Conservation (phyloP, 2,797 vertebrate species). For the Holocentrus rufus region DNA sequence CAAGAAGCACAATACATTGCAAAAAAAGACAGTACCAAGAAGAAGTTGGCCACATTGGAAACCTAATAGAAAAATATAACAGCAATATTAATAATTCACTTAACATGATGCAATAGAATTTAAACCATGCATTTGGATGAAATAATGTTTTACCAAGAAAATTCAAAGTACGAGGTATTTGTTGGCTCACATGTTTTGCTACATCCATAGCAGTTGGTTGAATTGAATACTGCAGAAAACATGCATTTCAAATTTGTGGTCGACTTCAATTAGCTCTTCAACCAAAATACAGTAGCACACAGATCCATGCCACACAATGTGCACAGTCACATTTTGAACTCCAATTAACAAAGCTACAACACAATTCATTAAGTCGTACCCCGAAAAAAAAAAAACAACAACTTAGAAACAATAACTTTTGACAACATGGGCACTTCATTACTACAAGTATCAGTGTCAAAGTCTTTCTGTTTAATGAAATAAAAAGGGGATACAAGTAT, state of each 20-base stretch:
- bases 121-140: conserved; percentile 80
- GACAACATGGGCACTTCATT: conserved; percentile 66
- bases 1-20: conserved; percentile 65
- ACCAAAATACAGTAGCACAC: conserved; percentile 72
- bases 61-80: conserved; percentile 80
- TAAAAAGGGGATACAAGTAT: conserved; percentile 38
- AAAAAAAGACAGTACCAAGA: conserved; percentile 52
- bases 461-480: conserved; percentile 24
- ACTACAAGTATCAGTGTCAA: conserved; percentile 47
- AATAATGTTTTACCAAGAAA: conserved; percentile 64
- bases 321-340: conserved; percentile 77
- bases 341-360: conserved; percentile 79
- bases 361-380: conserved; percentile 72
- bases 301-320: conserved; percentile 80
- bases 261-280: conserved; percentile 66
- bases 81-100: conserved; percentile 71
- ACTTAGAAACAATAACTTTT: conserved; percentile 56
- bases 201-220: conserved; percentile 80
- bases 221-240: conserved; percentile 74
- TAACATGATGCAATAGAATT: conserved; percentile 80
- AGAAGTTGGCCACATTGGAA: conserved; percentile 61
- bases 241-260: conserved; percentile 78
- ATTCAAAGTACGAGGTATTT: conserved; percentile 79
- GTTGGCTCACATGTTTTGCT: conserved; percentile 77
- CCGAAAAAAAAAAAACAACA: no score